Conservation (phyloP, 2,797 vertebrate species). For the Naso thynnoides region DNA sequence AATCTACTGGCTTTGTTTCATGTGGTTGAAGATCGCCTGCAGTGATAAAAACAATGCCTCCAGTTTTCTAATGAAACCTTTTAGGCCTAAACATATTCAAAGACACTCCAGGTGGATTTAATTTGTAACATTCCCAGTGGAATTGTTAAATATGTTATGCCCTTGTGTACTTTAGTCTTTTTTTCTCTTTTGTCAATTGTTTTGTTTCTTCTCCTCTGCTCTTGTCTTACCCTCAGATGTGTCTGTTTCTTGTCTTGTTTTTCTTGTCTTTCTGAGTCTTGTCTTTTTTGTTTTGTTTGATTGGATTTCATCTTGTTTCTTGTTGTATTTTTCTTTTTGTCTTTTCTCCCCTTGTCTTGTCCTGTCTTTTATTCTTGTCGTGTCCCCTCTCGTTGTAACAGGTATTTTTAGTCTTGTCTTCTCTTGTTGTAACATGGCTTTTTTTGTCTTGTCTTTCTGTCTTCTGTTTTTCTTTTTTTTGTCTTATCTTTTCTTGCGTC, state of each 20-base stretch:
- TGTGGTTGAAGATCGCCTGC: slow-evolving; percentile 12
- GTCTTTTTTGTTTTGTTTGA: not conserved
- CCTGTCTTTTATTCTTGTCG: not conserved
- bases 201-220: not conserved
- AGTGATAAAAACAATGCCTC: slow-evolving; percentile 15
- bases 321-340: not conserved
- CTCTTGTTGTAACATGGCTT: not conserved
- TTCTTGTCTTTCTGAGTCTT: not conserved
- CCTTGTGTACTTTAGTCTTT: not conserved
- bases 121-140: not conserved
- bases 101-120: not conserved
- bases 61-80: slow-evolving; percentile 4
- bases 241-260: not conserved
- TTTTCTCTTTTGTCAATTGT: not conserved
- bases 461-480: not conserved
- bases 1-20: slow-evolving; percentile 16
- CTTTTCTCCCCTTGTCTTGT: not conserved
- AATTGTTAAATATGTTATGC: not conserved
- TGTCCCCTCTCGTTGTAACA: too few species aligned
- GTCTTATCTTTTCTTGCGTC: not conserved
- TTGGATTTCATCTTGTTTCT: not conserved
- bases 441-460: too few species aligned
- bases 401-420: not conserved
- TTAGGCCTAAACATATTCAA: not conserved
- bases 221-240: too few species aligned